phyloP scores from a whole-genome alignment of 2,113 vertebrate species.

The Serilophus lunatus region DNA sequence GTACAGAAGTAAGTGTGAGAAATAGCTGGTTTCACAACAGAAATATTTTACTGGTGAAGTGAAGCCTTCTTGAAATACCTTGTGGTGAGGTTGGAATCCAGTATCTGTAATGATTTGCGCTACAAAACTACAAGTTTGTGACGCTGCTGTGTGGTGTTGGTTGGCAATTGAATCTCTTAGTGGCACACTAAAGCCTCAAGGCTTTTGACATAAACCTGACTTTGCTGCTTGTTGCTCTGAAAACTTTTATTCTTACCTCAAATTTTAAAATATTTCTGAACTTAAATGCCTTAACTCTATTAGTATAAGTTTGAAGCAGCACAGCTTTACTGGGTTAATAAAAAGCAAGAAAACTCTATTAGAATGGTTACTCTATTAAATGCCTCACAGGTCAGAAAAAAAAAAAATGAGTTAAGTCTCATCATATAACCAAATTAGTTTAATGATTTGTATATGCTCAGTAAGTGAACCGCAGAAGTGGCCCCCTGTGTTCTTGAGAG shows the following conservation, averaged over 20 bases:
- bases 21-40: not conserved
- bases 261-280: not conserved
- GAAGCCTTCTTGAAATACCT: not conserved
- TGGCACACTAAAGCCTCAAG: not conserved
- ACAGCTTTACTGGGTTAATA: not conserved
- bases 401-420: not conserved
- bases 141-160: rapidly evolving
- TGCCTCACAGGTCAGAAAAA: not conserved
- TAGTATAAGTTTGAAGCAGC: not conserved
- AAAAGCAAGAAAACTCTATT: not conserved
- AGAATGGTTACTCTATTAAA: not conserved
- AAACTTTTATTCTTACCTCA: not conserved
- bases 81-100: not conserved
- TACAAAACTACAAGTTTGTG: not conserved
- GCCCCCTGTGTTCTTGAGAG: not conserved
- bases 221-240: not conserved
- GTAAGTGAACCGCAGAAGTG: not conserved
- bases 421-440: not conserved
- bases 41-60: not conserved
- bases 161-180: not conserved
- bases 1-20: not conserved
- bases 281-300: not conserved
- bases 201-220: not conserved
- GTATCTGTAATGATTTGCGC: not conserved
- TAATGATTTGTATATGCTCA: not conserved